Evolutionary conservation across 1,140 invertebrate genomes (phyloP).

Genomic region (Drosophila parvula): DNA sequence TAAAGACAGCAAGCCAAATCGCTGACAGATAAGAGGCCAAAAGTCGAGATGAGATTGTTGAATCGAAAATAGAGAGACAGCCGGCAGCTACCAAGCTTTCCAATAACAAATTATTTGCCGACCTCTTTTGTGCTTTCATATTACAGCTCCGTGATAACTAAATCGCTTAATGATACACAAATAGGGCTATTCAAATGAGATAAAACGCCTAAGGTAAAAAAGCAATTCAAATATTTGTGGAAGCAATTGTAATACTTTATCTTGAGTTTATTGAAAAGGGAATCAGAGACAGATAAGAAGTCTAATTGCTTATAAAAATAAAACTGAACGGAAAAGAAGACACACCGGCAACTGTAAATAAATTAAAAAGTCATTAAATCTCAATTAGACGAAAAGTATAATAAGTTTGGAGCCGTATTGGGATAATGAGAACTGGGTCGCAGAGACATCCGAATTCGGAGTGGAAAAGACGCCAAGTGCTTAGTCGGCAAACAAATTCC

Average conservation of each 20-base stretch:
- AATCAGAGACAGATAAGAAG: neutral
- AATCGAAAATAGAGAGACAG: slow-evolving; percentile 11
- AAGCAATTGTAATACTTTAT: slow-evolving; percentile 5
- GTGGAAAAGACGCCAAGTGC: neutral
- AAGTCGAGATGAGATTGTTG: slow-evolving; percentile 21
- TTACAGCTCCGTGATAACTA: neutral
- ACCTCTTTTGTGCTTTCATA: slow-evolving; percentile 6
- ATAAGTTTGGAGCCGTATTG: neutral
- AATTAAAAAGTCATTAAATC: slow-evolving; percentile 16
- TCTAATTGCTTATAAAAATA: neutral
- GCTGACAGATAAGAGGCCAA: slow-evolving; percentile 45
- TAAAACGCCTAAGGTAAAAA: neutral
- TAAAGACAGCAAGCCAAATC: slow-evolving; percentile 37
- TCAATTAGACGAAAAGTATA: slow-evolving; percentile 6
- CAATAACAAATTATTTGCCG: neutral
- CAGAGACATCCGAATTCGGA: neutral
- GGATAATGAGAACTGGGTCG: slow-evolving; percentile 16
- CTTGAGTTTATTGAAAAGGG: neutral
- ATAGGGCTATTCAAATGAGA: slow-evolving; percentile 2
- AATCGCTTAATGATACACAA: slow-evolving; percentile 4
- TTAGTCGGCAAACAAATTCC: slow-evolving; percentile 15
- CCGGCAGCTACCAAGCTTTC: slow-evolving; percentile 13
- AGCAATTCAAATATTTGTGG: slow-evolving; percentile 11
- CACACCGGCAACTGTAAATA: neutral
- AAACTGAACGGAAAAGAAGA: neutral